Conservation (phyloP, 1,140 invertebrate species). For the Drosophila nigrodunni region DNA sequence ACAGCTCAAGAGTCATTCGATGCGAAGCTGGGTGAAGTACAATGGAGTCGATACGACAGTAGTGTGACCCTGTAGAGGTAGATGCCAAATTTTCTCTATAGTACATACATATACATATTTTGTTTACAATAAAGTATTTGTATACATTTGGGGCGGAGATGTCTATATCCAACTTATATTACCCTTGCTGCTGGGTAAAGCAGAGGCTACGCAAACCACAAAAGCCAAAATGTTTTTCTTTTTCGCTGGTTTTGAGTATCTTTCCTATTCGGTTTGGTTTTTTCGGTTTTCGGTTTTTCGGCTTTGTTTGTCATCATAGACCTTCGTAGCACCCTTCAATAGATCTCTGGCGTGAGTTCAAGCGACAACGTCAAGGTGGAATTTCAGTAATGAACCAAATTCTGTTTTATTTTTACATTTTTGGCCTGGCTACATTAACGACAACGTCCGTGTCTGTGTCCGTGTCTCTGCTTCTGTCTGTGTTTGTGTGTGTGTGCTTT, state of each 20-base stretch:
- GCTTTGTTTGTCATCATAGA: slow-evolving; percentile 14
- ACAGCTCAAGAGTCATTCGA: slow-evolving; percentile 4
- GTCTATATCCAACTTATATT: too few species aligned
- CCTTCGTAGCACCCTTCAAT: slow-evolving; percentile 76
- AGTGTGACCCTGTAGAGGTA: neutral
- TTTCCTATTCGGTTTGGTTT: slow-evolving; percentile 3
- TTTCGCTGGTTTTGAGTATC: slow-evolving; percentile 1
- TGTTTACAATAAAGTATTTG: too few species aligned
- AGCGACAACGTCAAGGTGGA: slow-evolving; percentile 79
- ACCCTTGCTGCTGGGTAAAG: too few species aligned
- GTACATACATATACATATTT: too few species aligned
- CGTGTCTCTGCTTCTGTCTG: slow-evolving; percentile 3
- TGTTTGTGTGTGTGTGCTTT: slow-evolving; percentile 50
- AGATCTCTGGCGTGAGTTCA: slow-evolving; percentile 77
- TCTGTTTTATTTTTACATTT: slow-evolving; percentile 72
- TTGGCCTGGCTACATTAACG: slow-evolving; percentile 65
- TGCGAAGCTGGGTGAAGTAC: neutral
- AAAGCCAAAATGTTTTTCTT: slow-evolving; percentile 1
- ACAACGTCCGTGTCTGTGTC: slow-evolving; percentile 14
- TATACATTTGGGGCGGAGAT: too few species aligned
- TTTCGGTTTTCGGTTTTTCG: too few species aligned
- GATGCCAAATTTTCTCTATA: too few species aligned
- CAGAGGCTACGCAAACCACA: too few species aligned
- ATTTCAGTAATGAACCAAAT: slow-evolving; percentile 77
- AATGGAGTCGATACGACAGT: neutral